A percentile compares a stretch with the other conserved stretches of the same genome.
These are phyloP conservation scores for Mimumesa dahlbomi DNA, from an alignment of 2,888 invertebrate genomes.

Conservation along the genomic window DNA sequence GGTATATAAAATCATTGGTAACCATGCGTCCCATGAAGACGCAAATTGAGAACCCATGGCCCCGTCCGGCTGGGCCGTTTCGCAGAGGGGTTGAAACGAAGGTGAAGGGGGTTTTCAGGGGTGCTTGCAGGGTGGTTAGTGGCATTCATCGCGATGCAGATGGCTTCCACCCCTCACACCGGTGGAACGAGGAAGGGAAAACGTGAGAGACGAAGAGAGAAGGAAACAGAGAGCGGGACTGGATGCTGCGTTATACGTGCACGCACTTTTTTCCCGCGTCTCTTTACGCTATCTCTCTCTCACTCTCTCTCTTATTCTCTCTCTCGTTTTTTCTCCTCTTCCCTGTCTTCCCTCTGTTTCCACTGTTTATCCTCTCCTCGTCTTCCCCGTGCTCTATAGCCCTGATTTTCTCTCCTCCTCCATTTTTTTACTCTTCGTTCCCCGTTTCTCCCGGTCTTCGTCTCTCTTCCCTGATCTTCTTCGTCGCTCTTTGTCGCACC, in stretches of 20 bases:
- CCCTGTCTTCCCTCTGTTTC: conserved; percentile 17
- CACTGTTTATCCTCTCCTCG: conserved; percentile 2
- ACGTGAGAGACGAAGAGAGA: conserved; percentile 21
- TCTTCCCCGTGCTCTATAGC: not conserved
- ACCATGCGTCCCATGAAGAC: conserved; percentile 18
- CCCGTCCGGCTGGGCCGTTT: conserved; percentile 74
- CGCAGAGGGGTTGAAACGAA: conserved; percentile 71
- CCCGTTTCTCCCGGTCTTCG: not conserved
- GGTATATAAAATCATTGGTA: conserved; percentile 11
- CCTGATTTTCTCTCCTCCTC: conserved; percentile 32
- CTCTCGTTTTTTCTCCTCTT: conserved; percentile 22
- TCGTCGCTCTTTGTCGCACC: not conserved
- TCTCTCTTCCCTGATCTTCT: not conserved
- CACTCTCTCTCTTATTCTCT: conserved; percentile 5
- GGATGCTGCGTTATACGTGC: conserved; percentile 49
- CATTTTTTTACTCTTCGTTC: not conserved
- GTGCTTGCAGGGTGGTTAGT: conserved; percentile 69
- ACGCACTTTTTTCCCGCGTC: conserved; percentile 59
- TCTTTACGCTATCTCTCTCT: conserved; percentile 25
- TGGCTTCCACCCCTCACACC: conserved; percentile 77
- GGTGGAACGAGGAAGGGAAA: conserved; percentile 12
- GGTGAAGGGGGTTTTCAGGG: conserved; percentile 73
- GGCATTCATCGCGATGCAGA: conserved; percentile 80
- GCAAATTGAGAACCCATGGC: conserved; percentile 75
- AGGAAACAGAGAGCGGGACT: conserved; percentile 25